Evolutionary conservation across 2,797 vertebrate genomes (phyloP), one percentile per base, ranked within the genome.

Genomic region (Channa striata): DNA sequence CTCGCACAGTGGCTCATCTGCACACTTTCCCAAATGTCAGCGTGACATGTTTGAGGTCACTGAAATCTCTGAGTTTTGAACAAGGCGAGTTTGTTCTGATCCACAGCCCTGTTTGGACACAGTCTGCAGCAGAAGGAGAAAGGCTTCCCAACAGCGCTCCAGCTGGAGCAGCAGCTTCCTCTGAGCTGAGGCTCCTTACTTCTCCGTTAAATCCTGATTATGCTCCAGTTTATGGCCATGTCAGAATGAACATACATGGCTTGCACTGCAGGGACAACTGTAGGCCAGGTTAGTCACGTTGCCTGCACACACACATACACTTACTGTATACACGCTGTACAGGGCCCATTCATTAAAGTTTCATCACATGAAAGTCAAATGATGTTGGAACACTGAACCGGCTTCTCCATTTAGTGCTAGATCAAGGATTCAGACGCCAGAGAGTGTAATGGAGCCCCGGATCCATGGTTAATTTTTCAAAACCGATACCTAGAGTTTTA

Each of bases 341-440:
- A 83, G 47, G 52, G 58, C 13, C 5, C 50, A 8, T 1, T 61
- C 86, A 89, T 98, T 90, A 97, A 97, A 96, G 92, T 96, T 98
- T 95, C 80, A 97, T 95, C 89, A 92, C 68, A 78, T 95, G 94
- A 95, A 96, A 97, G 95, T 95, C 95, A 96, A 96, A 96, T 95
- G 93, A 95, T 96, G 95, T 96, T 94, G 96, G 95, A 95, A 96
- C 94, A 94, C 91, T 94, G 94, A 95, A 95, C 91, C 93, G 87
- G 93, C 95, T 95, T 94, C 84, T 96, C 95, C 94, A 96, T 97
- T 96, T 96, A 91, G 94, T 93, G 93, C 95, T 88, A 92, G 92
- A 93, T 94, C 91, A 91, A 95, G 93, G 91, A 94, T 94, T 92
- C 91, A 85, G 92, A 93, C 89, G 83, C 79, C 82, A 84, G 92